Conservation (phyloP, 2,113 vertebrate species). For the Uria lomvia region DNA sequence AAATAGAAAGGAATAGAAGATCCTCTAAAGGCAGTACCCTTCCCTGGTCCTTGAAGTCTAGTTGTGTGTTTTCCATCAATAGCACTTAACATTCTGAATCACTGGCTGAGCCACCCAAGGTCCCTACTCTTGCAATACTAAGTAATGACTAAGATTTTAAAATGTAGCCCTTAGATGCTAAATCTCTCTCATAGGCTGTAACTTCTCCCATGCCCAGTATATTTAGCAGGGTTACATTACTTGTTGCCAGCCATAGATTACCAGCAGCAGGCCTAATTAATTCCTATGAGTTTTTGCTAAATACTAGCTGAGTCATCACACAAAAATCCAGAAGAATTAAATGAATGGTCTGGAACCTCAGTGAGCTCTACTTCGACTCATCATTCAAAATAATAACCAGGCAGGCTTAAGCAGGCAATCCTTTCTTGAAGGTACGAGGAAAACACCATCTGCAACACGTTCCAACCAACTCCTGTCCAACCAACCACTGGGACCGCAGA, state of each 20-base stretch:
- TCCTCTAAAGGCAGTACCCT: neutral
- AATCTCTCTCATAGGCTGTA: neutral
- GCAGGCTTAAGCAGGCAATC: neutral
- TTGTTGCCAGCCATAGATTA: neutral
- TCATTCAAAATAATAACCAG: neutral
- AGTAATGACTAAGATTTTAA: neutral
- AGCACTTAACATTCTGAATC: neutral
- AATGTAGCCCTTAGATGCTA: neutral
- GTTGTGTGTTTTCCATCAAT: neutral
- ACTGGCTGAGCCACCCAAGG: neutral
- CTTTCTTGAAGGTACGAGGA: neutral
- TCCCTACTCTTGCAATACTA: neutral
- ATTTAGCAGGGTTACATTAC: neutral
- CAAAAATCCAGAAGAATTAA: neutral
- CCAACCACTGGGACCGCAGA: neutral
- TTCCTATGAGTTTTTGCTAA: neutral
- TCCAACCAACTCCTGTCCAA: neutral
- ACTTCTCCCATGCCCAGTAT: neutral
- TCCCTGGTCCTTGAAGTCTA: neutral
- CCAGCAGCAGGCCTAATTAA: neutral
- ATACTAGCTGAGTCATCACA: neutral
- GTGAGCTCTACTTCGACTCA: neutral
- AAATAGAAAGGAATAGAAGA: neutral
- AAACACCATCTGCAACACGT: neutral
- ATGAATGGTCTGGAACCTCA: neutral